A percentile compares a stretch with the other conserved stretches of the same genome.
These are phyloP conservation scores for Chrysemys picta DNA, from an alignment of 2,113 vertebrate species.

Conservation along the genomic window DNA sequence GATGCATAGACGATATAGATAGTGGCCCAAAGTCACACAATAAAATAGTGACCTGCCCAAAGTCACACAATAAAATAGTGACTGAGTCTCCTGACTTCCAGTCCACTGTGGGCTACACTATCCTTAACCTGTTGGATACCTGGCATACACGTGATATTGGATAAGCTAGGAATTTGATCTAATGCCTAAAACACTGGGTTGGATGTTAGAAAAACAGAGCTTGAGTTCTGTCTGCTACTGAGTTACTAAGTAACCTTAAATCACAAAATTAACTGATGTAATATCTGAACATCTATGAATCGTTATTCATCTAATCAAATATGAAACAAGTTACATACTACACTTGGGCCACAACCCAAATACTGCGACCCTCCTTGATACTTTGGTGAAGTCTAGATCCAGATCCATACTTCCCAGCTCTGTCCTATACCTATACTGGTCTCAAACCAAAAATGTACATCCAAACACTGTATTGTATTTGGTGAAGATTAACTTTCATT, in stretches of 20 bases:
- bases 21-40: neutral
- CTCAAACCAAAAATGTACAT: accelerated
- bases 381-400: neutral
- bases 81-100: accelerated
- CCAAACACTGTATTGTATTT: accelerated
- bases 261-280: neutral
- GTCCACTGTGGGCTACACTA: neutral
- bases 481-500: constrained; percentile 28
- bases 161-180: neutral
- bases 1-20: neutral
- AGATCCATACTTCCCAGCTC: neutral
- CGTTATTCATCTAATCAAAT: neutral
- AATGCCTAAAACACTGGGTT: neutral
- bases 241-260: neutral
- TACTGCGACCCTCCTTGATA: accelerated
- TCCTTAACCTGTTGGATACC: neutral
- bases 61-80: neutral
- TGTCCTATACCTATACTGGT: neutral
- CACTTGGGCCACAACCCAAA: neutral
- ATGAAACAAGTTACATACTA: neutral
- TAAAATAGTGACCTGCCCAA: neutral
- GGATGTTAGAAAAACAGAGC: neutral
- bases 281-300: neutral
- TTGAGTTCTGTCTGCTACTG: neutral
- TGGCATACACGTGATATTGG: neutral